Base-by-base conservation (phyloP, 1,140 invertebrate genomes). In the Bombus waltoni region DNA sequence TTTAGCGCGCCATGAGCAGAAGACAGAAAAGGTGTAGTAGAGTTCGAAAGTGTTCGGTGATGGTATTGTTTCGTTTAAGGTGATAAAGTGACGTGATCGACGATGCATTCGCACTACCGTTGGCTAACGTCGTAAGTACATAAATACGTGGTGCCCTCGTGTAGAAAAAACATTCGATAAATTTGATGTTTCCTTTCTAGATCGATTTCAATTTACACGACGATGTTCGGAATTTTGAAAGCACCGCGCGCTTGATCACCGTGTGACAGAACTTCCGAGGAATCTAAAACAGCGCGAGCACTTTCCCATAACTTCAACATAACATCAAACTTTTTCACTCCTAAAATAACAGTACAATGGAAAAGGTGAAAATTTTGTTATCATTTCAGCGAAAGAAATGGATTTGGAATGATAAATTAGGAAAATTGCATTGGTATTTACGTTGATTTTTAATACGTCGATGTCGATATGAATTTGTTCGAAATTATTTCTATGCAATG, bases 21-120 rank as follows among this genome's bases (percentile, higher is more conserved):
- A 62, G 59, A 59, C 83, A 53, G 68, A 72, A 80, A 71, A 84
- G 68, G 53, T 53, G 47, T 70, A 79, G 18, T 42, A 62, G 76
- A 28, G 65, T 62, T 72, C 57, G 77, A 79, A 85, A 85, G 68
- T 28, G 68, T 72, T 72, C 77, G 66, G 66, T 47, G 40, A 25
- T 38, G 25, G 74, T 66, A 80, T 80, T 80, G 83, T 85, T 85
- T 85, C 83, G 57, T 80, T 70, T 85, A 80, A 79, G 83, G 83
- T 70, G 68, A 80, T 80, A 80, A 80, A 85, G 15, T 79, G 76
- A 85, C 83, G 83, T 57, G 76, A 83, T 76, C 72, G 35, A 47
- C 44, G 44, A 72, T 71, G 77, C 83, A 77, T 79, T 65, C 66
- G 42, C 57, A 53, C 13, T 71, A 28, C 11, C 53, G 40, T n/a